Evolutionary conservation across 1,140 invertebrate species (phyloP).

Genomic region (Diuraphis noxia): DNA sequence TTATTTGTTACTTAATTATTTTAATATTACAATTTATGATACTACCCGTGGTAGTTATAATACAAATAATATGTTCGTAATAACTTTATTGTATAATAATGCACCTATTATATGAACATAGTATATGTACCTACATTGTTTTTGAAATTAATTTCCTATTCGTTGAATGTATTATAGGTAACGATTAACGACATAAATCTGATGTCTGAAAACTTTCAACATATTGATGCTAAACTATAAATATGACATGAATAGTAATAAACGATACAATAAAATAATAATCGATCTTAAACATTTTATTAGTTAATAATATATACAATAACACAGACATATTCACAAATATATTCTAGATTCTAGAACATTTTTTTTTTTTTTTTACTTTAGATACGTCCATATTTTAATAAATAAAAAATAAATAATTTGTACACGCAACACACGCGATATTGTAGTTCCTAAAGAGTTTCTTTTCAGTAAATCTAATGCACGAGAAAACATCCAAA

Average conservation of each 20-base stretch:
- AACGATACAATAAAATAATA: not conserved
- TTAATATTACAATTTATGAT: not conserved
- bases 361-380: not conserved
- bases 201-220: not conserved
- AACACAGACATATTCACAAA: not conserved
- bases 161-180: not conserved
- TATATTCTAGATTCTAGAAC: not conserved
- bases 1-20: not conserved
- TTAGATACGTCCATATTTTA: not conserved
- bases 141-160: not conserved
- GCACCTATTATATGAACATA: not conserved
- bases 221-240: not conserved
- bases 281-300: not conserved
- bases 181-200: not conserved
- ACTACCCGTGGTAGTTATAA: not conserved
- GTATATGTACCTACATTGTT: not conserved
- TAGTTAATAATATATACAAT: not conserved
- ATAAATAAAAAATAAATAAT: not conserved
- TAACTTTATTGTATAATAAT: not conserved
- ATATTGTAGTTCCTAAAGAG: not conserved
- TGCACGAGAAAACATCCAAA: not conserved
- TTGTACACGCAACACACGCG: not conserved
- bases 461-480: not conserved
- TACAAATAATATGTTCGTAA: not conserved
- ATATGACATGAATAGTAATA: not conserved